A percentile compares a stretch with the other conserved stretches of the same genome.
Conservation (phyloP, 2,888 invertebrate genomes). For the Trisateles emortualis region DNA sequence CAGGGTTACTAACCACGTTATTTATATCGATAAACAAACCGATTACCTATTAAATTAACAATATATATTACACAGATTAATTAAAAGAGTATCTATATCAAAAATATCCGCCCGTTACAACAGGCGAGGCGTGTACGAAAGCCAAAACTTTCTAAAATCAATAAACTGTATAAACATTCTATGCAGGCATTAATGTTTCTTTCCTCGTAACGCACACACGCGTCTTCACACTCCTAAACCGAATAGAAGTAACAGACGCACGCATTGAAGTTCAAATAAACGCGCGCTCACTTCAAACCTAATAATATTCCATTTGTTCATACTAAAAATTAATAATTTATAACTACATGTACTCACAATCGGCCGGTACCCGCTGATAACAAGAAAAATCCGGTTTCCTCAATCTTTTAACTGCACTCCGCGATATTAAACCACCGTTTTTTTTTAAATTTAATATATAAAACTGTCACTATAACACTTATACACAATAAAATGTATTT, state of each 20-base stretch:
- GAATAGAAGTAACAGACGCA: conserved; percentile 25
- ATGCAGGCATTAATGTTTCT: conserved; percentile 59
- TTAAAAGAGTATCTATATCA: conserved; percentile 32
- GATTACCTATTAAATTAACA: background rate
- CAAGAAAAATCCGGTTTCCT: conserved; percentile 67
- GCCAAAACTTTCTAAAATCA: conserved; percentile 67
- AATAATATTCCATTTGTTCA: conserved; percentile 24
- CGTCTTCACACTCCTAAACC: conserved; percentile 39
- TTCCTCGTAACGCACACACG: conserved; percentile 45
- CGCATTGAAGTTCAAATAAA: conserved; percentile 35
- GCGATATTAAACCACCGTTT: conserved; percentile 42
- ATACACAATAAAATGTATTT: conserved; percentile 42
- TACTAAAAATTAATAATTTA: conserved; percentile 24
- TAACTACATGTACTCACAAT: conserved; percentile 65
- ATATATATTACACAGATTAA: conserved; percentile 9
- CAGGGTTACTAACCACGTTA: no score
- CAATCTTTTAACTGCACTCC: conserved; percentile 33
- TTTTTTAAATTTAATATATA: conserved; percentile 19
- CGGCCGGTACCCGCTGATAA: conserved; percentile 55
- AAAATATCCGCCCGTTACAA: conserved; percentile 42
- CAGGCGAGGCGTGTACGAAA: conserved; percentile 39
- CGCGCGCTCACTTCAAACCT: conserved; percentile 33
- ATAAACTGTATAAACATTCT: conserved; percentile 67
- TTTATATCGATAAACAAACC: background rate
- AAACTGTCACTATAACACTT: conserved; percentile 52